Evolutionary conservation across 2,888 invertebrate genomes (phyloP).

Genomic region (Torymus aiolomorphi): DNA sequence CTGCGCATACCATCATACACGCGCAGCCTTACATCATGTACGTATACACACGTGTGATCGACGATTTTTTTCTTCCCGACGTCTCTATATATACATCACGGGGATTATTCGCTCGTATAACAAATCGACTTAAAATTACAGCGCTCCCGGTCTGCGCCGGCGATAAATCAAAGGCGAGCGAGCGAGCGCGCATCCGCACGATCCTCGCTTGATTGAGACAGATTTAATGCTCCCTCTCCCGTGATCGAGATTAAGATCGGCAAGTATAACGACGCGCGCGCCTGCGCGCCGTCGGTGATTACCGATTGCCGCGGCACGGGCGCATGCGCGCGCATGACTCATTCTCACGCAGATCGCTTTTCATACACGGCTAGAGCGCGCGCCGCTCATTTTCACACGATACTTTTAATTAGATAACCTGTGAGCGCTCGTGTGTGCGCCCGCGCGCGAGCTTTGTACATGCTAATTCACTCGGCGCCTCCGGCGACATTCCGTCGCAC

Average conservation of each 20-base stretch:
- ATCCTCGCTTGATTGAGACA: slow-evolving; percentile 53
- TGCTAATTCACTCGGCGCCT: slow-evolving; percentile 30
- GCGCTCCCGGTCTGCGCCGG: slow-evolving; percentile 32
- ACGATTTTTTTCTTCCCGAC: slow-evolving; percentile 9
- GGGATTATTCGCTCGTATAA: slow-evolving; percentile 31
- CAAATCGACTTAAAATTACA: slow-evolving; percentile 54
- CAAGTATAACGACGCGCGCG: slow-evolving; percentile 52
- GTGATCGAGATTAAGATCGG: slow-evolving; percentile 53
- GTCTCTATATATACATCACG: slow-evolving; percentile 21
- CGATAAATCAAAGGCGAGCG: slow-evolving; percentile 45
- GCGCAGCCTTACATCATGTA: no score
- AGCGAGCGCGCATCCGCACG: slow-evolving; percentile 10
- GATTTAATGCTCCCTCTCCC: slow-evolving; percentile 49
- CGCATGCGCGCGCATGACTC: slow-evolving; percentile 46
- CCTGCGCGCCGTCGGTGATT: slow-evolving; percentile 51
- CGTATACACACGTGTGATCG: not conserved
- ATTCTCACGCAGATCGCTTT: slow-evolving; percentile 62
- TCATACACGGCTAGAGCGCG: not conserved
- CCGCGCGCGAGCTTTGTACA: slow-evolving; percentile 3
- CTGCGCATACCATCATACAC: no score
- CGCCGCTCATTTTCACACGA: slow-evolving; percentile 52
- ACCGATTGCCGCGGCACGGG: slow-evolving; percentile 51
- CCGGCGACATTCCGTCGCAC: slow-evolving; percentile 19
- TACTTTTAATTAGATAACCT: slow-evolving; percentile 55
- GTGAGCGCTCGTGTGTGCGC: not conserved